A percentile compares a stretch with the other conserved stretches of the same genome.
phyloP scores from a whole-genome alignment of 2,113 vertebrate species.

The Tupaia tana region DNA sequence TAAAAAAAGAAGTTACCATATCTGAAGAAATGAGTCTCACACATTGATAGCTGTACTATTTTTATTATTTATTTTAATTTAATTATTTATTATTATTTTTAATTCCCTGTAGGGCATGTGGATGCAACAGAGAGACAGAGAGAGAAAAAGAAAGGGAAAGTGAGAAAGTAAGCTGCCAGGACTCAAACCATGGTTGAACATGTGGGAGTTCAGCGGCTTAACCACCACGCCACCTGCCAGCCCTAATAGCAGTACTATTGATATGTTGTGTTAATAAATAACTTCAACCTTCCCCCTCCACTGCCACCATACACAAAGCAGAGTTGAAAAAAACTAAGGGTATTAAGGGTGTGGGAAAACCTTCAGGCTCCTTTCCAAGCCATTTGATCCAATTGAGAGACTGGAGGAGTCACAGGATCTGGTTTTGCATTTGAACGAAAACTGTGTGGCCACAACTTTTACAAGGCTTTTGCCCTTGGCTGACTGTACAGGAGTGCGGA shows the following conservation, averaged over 20 bases:
- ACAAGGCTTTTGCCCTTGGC: neutral
- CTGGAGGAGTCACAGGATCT: neutral
- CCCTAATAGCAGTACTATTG: no score
- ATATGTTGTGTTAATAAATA: neutral
- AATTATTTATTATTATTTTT: no score
- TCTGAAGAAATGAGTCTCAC: slow-evolving; percentile 20
- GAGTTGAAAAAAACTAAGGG: neutral
- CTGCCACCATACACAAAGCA: neutral
- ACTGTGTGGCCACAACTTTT: neutral
- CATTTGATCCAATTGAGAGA: neutral
- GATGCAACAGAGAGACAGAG: no score
- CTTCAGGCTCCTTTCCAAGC: neutral
- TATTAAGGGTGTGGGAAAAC: neutral
- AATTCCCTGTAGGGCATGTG: no score
- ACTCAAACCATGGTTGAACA: no score
- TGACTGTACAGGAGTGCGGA: neutral
- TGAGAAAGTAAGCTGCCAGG: no score
- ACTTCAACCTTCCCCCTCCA: neutral
- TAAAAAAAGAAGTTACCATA: neutral
- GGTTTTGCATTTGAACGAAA: neutral
- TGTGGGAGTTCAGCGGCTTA: no score
- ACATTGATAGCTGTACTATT: neutral
- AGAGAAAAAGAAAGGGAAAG: no score
- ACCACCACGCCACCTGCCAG: no score
- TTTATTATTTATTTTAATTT: neutral